Evolutionary conservation across 2,888 invertebrate genomes (phyloP).

Genomic region (Argyresthia goedartella): DNA sequence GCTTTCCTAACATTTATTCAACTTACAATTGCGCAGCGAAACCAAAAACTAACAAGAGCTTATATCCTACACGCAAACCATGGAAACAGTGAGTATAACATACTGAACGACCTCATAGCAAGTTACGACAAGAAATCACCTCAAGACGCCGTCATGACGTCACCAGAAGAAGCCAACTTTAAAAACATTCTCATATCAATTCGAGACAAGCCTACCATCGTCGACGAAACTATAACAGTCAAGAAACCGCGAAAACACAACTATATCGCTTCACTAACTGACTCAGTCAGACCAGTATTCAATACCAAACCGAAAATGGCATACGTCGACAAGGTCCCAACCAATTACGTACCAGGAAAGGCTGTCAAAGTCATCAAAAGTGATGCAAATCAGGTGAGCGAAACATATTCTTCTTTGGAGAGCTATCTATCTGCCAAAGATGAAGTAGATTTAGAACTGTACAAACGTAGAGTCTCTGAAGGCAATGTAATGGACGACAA

Average conservation of each 20-base stretch:
- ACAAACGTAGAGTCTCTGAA: slow-evolving; percentile 48
- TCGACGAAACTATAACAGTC: slow-evolving; percentile 47
- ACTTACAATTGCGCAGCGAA: slow-evolving; percentile 18
- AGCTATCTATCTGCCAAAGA: slow-evolving; percentile 64
- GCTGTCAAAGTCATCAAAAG: slow-evolving; percentile 77
- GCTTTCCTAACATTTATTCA: slow-evolving; percentile 1
- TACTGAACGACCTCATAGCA: slow-evolving; percentile 37
- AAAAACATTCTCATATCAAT: slow-evolving; percentile 59
- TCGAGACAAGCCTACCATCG: slow-evolving; percentile 43
- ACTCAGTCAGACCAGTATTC: slow-evolving; percentile 39
- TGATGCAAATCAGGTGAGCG: slow-evolving; percentile 50
- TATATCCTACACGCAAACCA: slow-evolving; percentile 23
- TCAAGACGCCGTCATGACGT: slow-evolving; percentile 62
- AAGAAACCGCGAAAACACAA: slow-evolving; percentile 45
- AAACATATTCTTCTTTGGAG: slow-evolving; percentile 59
- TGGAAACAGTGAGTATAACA: slow-evolving; percentile 63
- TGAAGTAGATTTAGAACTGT: slow-evolving; percentile 37
- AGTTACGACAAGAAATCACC: slow-evolving; percentile 47
- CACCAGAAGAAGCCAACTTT: slow-evolving; percentile 53
- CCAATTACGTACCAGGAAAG: slow-evolving; percentile 74
- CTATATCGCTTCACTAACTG: slow-evolving; percentile 40
- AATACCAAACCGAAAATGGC: slow-evolving; percentile 54
- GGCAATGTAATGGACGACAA: slow-evolving; percentile 35
- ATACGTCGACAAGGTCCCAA: slow-evolving; percentile 46
- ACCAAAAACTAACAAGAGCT: slow-evolving; percentile 16